These are phyloP conservation scores for Choloepus hoffmanni DNA, from an alignment of 2,113 vertebrate genomes.

Conservation along the genomic window DNA sequence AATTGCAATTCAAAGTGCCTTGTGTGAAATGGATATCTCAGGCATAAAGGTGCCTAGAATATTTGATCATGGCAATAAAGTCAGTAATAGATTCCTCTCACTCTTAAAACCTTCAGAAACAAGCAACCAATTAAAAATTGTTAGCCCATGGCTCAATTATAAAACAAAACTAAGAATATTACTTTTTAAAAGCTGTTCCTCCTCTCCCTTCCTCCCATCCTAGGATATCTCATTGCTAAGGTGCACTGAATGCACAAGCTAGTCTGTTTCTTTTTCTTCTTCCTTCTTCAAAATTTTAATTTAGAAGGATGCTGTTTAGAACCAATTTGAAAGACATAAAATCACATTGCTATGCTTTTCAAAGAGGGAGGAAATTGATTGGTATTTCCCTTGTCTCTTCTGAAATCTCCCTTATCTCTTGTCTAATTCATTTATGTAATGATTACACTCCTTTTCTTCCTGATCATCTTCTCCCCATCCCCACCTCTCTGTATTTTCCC, in stretches of 20 bases:
- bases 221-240: background rate
- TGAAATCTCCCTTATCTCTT: background rate
- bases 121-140: background rate
- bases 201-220: background rate
- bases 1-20: background rate
- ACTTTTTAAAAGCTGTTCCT: background rate
- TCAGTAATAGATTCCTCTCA: slow-evolving; percentile 7
- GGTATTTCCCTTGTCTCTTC: background rate
- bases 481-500: background rate
- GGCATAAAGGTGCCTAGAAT: background rate
- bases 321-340: slow-evolving; percentile 49
- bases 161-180: slow-evolving; percentile 32
- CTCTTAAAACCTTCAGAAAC: slow-evolving; percentile 47
- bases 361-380: slow-evolving; percentile 38
- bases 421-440: background rate
- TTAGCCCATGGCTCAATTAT: slow-evolving; percentile 1
- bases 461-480: background rate
- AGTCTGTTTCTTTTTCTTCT: background rate
- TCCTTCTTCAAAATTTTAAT: background rate
- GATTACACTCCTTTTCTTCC: background rate
- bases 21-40: slow-evolving; percentile 56
- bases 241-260: background rate
- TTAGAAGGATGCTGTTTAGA: slow-evolving; percentile 43
- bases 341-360: slow-evolving; percentile 12
- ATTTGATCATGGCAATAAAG: slow-evolving; percentile 25